Percentiles rank a stretch among this genome's conserved stretches.
phyloP scores from a whole-genome alignment of 2,888 invertebrate species.

The Clanis bilineata region DNA sequence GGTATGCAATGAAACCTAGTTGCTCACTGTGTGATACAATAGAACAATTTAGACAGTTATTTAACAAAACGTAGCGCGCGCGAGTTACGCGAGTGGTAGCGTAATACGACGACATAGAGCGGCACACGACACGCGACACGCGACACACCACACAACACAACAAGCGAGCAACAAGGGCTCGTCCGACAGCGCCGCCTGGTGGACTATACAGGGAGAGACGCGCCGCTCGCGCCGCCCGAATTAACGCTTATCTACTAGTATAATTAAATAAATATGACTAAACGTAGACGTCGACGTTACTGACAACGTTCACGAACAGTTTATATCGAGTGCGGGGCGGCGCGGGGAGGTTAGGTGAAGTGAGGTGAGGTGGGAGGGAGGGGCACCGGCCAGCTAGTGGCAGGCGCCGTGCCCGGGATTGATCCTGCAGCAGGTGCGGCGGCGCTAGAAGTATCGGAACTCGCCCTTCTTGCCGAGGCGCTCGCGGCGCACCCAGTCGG shows the following conservation, averaged over 20 bases:
- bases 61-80: not conserved
- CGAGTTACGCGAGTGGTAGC: not conserved
- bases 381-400: not conserved
- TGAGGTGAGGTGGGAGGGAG: constrained; percentile 16
- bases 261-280: constrained; percentile 11
- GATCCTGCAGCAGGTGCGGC: not conserved
- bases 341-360: not conserved
- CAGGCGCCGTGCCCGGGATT: not conserved
- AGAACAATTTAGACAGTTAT: not conserved
- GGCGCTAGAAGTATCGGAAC: constrained; percentile 93
- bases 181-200: constrained; percentile 29
- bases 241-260: not conserved
- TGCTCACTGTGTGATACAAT: not conserved
- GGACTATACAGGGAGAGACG: not conserved
- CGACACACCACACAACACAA: constrained; percentile 30
- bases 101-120: not conserved
- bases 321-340: not conserved
- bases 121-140: not conserved
- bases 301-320: not conserved
- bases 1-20: not conserved
- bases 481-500: constrained; percentile 94
- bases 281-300: not conserved
- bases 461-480: constrained; percentile 96
- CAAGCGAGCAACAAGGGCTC: constrained; percentile 18
- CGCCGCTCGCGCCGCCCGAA: not conserved